phyloP scores from a whole-genome alignment of 30 jellyfish, hydroid and myxozoan species.

The Aurelia aurita complex sp. Pacific region DNA sequence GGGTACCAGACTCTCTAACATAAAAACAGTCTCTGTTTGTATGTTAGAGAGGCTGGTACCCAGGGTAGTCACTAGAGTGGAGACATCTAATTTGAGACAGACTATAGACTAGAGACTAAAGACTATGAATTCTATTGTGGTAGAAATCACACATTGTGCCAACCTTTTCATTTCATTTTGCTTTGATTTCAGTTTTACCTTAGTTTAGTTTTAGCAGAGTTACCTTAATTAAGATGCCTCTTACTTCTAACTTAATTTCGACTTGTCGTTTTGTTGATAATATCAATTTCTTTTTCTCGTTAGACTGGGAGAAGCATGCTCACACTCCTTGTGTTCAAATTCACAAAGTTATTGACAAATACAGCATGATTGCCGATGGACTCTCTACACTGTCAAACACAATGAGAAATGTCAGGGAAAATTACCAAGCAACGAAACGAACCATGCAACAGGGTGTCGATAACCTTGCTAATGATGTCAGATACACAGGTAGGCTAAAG shows the following conservation, averaged over 20 bases:
- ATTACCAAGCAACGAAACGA: slow-evolving; percentile 41
- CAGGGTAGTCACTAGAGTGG: no score
- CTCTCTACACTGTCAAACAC: slow-evolving; percentile 20
- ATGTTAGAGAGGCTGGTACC: no score
- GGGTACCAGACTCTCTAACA: no score
- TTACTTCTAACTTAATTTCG: background rate
- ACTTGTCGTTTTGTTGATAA: background rate
- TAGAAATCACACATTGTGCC: no score
- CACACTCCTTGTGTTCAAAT: slow-evolving; percentile 38
- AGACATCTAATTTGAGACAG: no score
- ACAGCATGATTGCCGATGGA: slow-evolving; percentile 42
- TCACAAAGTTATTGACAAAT: slow-evolving; percentile 26
- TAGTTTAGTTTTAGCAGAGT: no score
- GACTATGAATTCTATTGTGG: no score
- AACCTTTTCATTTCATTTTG: no score
- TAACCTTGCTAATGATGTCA: slow-evolving; percentile 3
- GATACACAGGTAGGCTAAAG: slow-evolving; percentile 30
- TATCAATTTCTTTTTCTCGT: background rate
- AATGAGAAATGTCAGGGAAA: slow-evolving; percentile 22
- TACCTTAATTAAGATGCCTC: no score
- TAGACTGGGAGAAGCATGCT: slow-evolving; percentile 42
- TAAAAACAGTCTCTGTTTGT: no score
- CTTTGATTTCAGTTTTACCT: no score
- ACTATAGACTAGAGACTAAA: no score
- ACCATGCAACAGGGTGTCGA: slow-evolving; percentile 52